Evolutionary conservation across 2,888 invertebrate genomes (phyloP).

Genomic region (Cyclophora punctaria): DNA sequence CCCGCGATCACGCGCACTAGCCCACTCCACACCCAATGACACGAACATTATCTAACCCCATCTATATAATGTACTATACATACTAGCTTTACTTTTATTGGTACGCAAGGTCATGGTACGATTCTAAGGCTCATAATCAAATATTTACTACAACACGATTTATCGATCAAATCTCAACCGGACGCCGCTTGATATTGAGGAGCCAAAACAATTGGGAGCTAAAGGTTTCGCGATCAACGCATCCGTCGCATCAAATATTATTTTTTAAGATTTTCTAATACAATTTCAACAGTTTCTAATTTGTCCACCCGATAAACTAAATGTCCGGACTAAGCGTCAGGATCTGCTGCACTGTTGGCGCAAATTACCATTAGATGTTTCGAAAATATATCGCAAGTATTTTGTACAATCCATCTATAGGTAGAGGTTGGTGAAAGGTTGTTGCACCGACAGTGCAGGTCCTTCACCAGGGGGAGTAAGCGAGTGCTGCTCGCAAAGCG

Average conservation of each 20-base stretch:
- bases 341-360: constrained; percentile 12
- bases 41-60: too few relatives aligned
- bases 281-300: neutral
- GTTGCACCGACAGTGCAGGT: constrained; percentile 53
- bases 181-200: constrained; percentile 56
- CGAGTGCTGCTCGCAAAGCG: constrained; percentile 71
- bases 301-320: neutral
- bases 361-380: neutral
- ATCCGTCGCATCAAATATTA: constrained; percentile 58
- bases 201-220: constrained; percentile 11
- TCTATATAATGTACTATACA: too few relatives aligned
- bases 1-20: constrained; percentile 19
- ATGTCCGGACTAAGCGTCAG: neutral
- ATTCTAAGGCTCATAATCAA: too few relatives aligned
- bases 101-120: too few relatives aligned
- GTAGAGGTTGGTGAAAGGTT: neutral
- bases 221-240: constrained; percentile 36
- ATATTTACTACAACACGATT: neutral
- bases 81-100: too few relatives aligned
- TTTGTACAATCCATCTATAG: constrained; percentile 4
- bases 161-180: constrained; percentile 38
- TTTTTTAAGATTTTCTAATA: neutral
- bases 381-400: too few relatives aligned
- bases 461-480: constrained; percentile 57
- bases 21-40: constrained; percentile 1